Base-by-base conservation (phyloP, 1,140 invertebrate species). In the Papilio machaon region DNA sequence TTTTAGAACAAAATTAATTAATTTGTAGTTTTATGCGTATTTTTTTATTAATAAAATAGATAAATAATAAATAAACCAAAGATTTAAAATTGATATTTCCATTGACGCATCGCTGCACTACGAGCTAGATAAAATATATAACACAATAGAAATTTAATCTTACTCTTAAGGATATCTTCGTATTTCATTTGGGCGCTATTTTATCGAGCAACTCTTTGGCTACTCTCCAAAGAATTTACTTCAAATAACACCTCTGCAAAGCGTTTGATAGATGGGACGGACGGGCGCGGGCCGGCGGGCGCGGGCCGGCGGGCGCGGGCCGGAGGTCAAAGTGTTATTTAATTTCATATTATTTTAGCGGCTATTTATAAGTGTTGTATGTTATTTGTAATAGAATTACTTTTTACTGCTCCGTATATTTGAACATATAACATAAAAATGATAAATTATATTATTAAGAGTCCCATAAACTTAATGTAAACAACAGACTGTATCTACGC, bases 141-240 rank as follows among this genome's bases (percentile, higher is more conserved):
- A 35, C 64, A 67, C 64, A 13, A 35, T 67, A 67, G 23, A 35
- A 67, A 35, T 67, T 67, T 67, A 35, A 67, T 67, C 15, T 35
- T 15, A 35, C 64, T 35, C 30, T 35, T 35, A 30, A 67, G 64
- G 11, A 67, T 67, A 15, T 67, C 23, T 35, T 67, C 23, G 11
- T 67, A 15, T 64, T 67, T 67, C 64, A 67, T 67, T 64, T 67
- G 11, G 15, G 10, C 11, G 64, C 30, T 35, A 70, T 70, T 75
- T 52, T 15, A 75, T 75, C 74, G 74, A 75, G 13, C 74, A 75
- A 47, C 74, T 75, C 19, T 49, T 52, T 75, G 74, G 74, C 74
- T 54, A 52, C 17, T 23, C 15, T 75, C 74, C 46, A 75, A 52
- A 52, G 74, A 75, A 47, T 75, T 75, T 52, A 49, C 46, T 75